These are phyloP conservation scores for Laothoe populi DNA, from an alignment of 2,888 invertebrate genomes.

Conservation along the genomic window DNA sequence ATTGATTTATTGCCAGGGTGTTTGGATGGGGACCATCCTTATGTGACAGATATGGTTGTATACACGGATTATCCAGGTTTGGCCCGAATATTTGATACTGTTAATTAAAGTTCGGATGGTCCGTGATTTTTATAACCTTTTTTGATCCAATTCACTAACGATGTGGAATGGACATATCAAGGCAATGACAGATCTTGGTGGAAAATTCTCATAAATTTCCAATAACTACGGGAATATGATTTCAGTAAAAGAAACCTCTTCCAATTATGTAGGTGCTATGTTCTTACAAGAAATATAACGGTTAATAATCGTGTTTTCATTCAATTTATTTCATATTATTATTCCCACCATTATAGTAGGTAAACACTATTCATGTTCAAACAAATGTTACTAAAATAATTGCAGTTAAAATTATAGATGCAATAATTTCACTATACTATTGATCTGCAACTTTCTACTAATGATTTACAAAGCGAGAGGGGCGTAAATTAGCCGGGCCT, in stretches of 20 bases:
- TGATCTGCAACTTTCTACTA: conserved; percentile 43
- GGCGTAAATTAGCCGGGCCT: conserved; percentile 46
- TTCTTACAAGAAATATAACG: too few species aligned
- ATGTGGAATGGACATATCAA: too few species aligned
- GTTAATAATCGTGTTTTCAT: too few species aligned
- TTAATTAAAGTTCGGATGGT: conserved; percentile 4
- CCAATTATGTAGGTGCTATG: not conserved
- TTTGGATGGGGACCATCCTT: not conserved
- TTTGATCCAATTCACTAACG: not conserved
- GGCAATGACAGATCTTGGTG: not conserved
- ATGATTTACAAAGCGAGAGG: conserved; percentile 44
- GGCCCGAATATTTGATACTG: not conserved
- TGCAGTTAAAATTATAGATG: not conserved
- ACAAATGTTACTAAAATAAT: not conserved
- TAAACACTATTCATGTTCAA: not conserved
- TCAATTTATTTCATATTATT: not conserved
- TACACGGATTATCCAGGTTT: not conserved
- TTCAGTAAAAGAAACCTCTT: not conserved
- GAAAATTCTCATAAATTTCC: not conserved
- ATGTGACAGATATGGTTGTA: not conserved
- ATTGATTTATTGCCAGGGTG: conserved; percentile 19
- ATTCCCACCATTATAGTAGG: not conserved
- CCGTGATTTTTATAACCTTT: conserved; percentile 4
- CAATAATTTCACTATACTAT: not conserved
- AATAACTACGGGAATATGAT: not conserved